Evolutionary conservation across 2,888 invertebrate genomes (phyloP).

Genomic region (Bimastos eiseni): DNA sequence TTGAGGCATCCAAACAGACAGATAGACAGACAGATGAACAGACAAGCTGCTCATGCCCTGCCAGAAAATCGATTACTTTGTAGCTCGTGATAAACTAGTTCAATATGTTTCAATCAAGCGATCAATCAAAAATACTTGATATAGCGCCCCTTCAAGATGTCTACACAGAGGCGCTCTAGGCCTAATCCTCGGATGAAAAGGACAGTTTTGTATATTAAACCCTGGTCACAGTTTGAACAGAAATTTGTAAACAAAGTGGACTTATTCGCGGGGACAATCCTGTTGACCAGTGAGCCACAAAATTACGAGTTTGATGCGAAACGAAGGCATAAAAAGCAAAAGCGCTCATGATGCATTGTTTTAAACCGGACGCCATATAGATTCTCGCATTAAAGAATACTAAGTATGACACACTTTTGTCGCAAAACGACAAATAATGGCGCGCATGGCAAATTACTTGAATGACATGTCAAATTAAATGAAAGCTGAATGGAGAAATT

Average conservation of each 20-base stretch:
- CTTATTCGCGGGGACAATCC: neutral
- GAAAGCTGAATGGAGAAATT: neutral
- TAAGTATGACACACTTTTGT: neutral
- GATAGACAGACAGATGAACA: too few species aligned
- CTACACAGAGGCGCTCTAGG: too few species aligned
- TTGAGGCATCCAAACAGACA: neutral
- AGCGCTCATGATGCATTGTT: neutral
- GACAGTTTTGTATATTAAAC: too few species aligned
- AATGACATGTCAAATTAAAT: constrained; percentile 13
- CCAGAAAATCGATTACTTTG: neutral
- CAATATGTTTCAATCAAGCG: too few species aligned
- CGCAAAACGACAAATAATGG: constrained; percentile 6
- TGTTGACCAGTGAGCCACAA: neutral
- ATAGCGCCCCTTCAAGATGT: too few species aligned
- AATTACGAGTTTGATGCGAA: neutral
- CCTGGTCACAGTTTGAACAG: neutral
- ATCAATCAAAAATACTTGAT: too few species aligned
- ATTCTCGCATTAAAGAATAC: neutral
- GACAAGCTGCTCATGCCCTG: neutral
- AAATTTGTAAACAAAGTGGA: neutral
- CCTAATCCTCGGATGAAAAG: too few species aligned
- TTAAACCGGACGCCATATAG: neutral
- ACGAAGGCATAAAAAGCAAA: neutral
- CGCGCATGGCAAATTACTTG: neutral
- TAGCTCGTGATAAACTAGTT: neutral